Base-by-base conservation (phyloP, 2,797 vertebrate genomes). In the Poecilia wingei region DNA sequence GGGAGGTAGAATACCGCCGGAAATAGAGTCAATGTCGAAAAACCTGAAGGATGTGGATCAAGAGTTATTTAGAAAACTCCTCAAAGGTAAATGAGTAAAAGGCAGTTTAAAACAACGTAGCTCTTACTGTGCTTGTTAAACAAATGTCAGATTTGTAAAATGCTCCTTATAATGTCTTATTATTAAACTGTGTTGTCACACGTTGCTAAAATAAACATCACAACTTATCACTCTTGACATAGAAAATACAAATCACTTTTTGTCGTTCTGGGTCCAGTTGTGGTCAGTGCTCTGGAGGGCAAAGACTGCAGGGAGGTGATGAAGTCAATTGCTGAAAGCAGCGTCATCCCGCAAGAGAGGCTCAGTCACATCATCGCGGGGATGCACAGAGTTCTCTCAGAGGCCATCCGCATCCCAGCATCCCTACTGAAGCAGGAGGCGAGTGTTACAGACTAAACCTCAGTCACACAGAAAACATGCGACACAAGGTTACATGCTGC, bases 381-480 rank as follows among this genome's bases (percentile, higher is more conserved):
- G 83, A 95, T 97, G 92, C 94, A 96, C 85, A 92, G 93, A 12
- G 84, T 98, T 3, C 92, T 98, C 39, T 96, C 87, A n/a, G 96
- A 96, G 84, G 96, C 96, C 0, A 10, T 97, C 86, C 95, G 96
- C 77, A 93, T 97, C n/a, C 96, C 96, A 0, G 51, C 89, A 8
- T 78, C 96, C 0, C 95, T 95, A 36, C 94, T 97, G 0, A 97
- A 96, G 87, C 96, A 96, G 85, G 97, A 97, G 91, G 95, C 96
- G 86, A 91, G 93, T n/a, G 49, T 31, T 20, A 2, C 55, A 57
- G 18, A 7, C 7, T 28, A 12, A 41, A 9, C 28, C 25, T 13
- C 1, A 41, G 36, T 41, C 36, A 41, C 64, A 68, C 59, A 36
- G 31, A 20, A 36, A 22, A 64, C 61, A 64, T 20, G 59, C 7